Conservation (phyloP, 1,140 invertebrate species). For the Drosophila dunni region DNA sequence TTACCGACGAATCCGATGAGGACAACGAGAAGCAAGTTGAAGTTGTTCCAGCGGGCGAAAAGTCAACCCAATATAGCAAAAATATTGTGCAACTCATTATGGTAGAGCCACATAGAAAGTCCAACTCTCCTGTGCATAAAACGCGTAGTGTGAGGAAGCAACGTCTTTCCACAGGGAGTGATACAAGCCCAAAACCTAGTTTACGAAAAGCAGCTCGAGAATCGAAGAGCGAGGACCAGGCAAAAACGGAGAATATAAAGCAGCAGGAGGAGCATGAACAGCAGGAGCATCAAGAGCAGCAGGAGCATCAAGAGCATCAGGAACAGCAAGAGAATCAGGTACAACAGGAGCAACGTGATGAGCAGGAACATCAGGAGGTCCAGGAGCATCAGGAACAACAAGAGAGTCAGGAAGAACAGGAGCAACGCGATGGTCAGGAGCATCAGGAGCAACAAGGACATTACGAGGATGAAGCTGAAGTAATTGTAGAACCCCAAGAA, state of each 20-base stretch:
- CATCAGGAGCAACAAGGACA: background rate
- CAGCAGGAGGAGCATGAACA: background rate
- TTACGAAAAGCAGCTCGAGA: background rate
- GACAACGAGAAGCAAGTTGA: constrained; percentile 1
- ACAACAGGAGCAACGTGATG: too few relatives aligned
- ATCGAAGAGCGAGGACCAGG: background rate
- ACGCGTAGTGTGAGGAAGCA: background rate
- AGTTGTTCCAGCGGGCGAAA: background rate
- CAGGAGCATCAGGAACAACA: background rate
- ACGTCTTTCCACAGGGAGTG: background rate
- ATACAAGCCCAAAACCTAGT: background rate
- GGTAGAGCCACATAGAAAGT: constrained; percentile 1
- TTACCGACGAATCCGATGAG: background rate
- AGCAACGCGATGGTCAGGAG: too few relatives aligned
- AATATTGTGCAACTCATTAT: constrained; percentile 1
- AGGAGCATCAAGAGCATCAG: too few relatives aligned
- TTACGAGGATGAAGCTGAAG: background rate
- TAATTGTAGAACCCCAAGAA: background rate
- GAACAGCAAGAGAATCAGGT: too few relatives aligned
- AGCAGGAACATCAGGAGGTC: too few relatives aligned
- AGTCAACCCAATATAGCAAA: background rate
- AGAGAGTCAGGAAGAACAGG: too few relatives aligned
- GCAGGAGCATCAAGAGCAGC: background rate
- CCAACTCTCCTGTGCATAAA: background rate
- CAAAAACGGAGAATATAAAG: background rate